These are phyloP conservation scores for Cancer borealis DNA, from an alignment of 2,888 invertebrate genomes.

Conservation along the genomic window DNA sequence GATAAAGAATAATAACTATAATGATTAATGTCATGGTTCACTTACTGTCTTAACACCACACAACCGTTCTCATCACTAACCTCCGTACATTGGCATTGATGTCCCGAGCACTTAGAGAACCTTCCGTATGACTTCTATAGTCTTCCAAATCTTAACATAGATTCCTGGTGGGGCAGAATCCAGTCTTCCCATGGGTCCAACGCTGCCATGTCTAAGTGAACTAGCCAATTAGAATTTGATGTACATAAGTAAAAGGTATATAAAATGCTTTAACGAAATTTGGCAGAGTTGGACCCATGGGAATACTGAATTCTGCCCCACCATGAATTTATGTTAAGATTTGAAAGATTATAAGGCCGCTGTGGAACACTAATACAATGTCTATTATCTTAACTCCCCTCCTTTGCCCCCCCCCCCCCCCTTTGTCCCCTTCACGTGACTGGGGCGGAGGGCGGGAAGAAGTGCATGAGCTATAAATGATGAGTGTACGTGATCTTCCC, in stretches of 20 bases:
- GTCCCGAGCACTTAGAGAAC: neutral
- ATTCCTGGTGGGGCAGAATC: too few species aligned
- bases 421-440: neutral
- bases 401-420: neutral
- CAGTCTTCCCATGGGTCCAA: too few species aligned
- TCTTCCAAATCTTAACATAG: too few species aligned
- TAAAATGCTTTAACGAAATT: too few species aligned
- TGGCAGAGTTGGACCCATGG: too few species aligned
- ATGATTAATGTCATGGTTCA: neutral
- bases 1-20: neutral
- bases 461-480: neutral
- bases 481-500: neutral
- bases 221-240: too few species aligned
- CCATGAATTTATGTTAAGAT: too few species aligned
- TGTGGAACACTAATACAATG: neutral
- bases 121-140: neutral
- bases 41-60: neutral
- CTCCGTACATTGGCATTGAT: neutral
- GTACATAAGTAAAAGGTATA: too few species aligned
- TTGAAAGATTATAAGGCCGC: too few species aligned
- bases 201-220: too few species aligned
- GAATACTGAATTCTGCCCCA: too few species aligned
- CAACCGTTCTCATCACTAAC: neutral
- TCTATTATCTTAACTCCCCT: neutral
- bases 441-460: neutral